These are phyloP conservation scores for Dicrostonyx torquatus DNA, from an alignment of 2,797 vertebrate genomes.

Conservation along the genomic window DNA sequence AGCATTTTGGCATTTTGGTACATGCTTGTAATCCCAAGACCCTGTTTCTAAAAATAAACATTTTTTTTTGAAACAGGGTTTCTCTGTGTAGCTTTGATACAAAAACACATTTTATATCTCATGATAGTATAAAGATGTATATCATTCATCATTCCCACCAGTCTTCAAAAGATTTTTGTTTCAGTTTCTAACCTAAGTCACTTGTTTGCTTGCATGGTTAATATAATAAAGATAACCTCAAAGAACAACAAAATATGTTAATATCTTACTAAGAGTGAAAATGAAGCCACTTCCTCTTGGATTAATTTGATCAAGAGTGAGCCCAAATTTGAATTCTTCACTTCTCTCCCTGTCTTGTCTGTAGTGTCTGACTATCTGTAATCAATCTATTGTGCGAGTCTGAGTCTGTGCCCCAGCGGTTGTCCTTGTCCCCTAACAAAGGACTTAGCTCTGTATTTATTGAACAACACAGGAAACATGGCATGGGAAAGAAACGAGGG, in stretches of 20 bases:
- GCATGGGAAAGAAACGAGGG: not conserved
- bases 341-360: not conserved
- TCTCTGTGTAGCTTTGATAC: no score
- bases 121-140: not conserved
- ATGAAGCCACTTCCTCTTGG: not conserved
- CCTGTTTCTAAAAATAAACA: not conserved
- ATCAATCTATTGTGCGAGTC: not conserved
- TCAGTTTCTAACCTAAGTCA: conserved; percentile 29
- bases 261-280: not conserved
- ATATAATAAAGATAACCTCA: not conserved
- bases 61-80: not conserved
- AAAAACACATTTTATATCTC: not conserved
- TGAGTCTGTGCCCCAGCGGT: not conserved
- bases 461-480: not conserved
- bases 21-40: not conserved
- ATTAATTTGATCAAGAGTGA: not conserved
- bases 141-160: not conserved
- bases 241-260: not conserved
- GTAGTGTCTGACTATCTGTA: not conserved
- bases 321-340: not conserved
- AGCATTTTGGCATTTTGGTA: not conserved
- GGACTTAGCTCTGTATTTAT: not conserved
- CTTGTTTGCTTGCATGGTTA: not conserved
- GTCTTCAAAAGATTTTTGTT: not conserved
- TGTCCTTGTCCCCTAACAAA: not conserved